Percentiles rank a stretch among this genome's conserved stretches.
Conservation (phyloP, 2,888 invertebrate genomes). For the Aspidiotus destructor region DNA sequence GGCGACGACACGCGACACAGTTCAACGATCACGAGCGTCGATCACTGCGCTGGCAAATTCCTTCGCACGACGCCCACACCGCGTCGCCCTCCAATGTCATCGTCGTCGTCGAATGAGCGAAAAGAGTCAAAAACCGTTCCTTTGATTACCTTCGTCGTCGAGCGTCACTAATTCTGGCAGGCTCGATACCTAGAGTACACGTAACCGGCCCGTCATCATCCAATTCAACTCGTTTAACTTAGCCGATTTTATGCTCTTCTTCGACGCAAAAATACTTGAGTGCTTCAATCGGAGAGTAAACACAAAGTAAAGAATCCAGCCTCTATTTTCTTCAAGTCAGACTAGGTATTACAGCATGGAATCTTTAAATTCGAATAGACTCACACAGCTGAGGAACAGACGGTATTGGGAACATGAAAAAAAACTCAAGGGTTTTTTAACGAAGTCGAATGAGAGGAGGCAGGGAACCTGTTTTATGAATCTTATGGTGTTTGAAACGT, state of each 20-base stretch:
- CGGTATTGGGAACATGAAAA: no score
- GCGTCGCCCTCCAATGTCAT: not conserved
- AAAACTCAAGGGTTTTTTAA: no score
- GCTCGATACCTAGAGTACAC: not conserved
- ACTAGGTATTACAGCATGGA: no score
- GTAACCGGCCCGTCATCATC: slow-evolving; percentile 3
- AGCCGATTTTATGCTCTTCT: not conserved
- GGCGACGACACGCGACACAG: slow-evolving; percentile 32
- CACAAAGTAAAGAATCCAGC: no score
- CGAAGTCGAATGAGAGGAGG: no score
- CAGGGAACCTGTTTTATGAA: no score
- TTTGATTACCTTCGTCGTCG: not conserved
- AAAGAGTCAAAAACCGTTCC: not conserved
- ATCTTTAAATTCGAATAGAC: no score
- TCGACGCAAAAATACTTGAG: not conserved
- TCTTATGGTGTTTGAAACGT: no score
- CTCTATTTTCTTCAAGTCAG: no score
- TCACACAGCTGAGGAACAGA: no score
- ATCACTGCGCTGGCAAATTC: slow-evolving; percentile 30
- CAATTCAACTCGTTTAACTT: slow-evolving; percentile 6
- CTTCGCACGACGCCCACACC: slow-evolving; percentile 22
- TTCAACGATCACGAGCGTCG: slow-evolving; percentile 31
- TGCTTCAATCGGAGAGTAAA: no score
- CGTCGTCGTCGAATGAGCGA: not conserved
- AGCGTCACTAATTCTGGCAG: not conserved